phyloP scores from a whole-genome alignment of 1,140 invertebrate genomes.

The Formica exsecta region DNA sequence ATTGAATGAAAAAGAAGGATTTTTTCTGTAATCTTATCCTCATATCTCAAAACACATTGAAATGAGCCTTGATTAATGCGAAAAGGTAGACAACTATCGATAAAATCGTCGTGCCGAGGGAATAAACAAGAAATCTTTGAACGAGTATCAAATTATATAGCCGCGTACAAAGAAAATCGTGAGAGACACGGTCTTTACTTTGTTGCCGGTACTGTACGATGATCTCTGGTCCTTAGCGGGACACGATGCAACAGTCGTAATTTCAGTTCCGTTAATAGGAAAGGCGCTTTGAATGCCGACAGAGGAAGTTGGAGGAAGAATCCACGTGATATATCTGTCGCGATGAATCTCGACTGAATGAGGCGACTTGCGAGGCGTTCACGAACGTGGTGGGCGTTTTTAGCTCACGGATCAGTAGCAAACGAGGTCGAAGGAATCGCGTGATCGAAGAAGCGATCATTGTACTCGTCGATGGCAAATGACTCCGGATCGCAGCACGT shows the following conservation, averaged over 20 bases:
- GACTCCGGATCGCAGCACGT: conserved; percentile 74
- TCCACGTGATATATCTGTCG: conserved; percentile 35
- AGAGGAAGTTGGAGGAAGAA: conserved; percentile 35
- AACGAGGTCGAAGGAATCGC: conserved; percentile 49
- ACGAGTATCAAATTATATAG: conserved; percentile 60
- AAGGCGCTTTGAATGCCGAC: conserved; percentile 46
- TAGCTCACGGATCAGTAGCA: conserved; percentile 52
- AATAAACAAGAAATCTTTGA: conserved; percentile 47
- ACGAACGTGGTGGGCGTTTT: conserved; percentile 28
- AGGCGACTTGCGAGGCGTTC: neutral
- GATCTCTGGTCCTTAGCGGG: conserved; percentile 63
- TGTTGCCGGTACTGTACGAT: conserved; percentile 61
- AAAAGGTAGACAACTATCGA: conserved; percentile 31
- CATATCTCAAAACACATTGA: neutral
- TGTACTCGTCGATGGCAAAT: conserved; percentile 49
- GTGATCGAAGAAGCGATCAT: conserved; percentile 58
- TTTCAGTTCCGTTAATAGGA: conserved; percentile 63
- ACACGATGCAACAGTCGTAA: conserved; percentile 63
- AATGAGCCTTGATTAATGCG: conserved; percentile 34
- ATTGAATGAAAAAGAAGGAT: neutral
- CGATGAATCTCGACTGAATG: conserved; percentile 18
- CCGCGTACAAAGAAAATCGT: conserved; percentile 60
- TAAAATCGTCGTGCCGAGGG: conserved; percentile 22
- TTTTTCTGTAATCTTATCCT: neutral
- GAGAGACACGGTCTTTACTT: conserved; percentile 59